These are phyloP conservation scores for Cardiocondyla obscurior DNA, from an alignment of 1,140 invertebrate genomes.

Conservation along the genomic window DNA sequence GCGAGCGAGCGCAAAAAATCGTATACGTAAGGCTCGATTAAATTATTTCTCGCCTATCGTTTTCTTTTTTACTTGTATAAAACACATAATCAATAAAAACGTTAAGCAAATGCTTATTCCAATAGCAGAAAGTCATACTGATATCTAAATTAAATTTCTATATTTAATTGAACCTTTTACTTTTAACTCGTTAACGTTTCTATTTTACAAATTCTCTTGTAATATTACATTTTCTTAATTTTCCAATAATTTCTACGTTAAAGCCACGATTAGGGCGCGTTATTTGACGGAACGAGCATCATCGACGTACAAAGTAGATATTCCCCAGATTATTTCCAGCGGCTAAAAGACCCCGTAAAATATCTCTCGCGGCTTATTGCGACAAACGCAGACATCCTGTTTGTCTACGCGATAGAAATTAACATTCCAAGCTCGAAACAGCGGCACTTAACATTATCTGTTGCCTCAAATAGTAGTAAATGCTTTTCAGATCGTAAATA, in stretches of 20 bases:
- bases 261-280: neutral
- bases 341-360: neutral
- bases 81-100: neutral
- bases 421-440: constrained; percentile 28
- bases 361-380: neutral
- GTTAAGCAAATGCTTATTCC: neutral
- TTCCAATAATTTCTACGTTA: neutral
- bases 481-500: constrained; percentile 20
- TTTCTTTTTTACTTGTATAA: neutral
- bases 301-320: neutral
- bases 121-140: neutral
- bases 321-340: neutral
- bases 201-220: neutral
- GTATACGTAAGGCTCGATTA: neutral
- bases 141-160: neutral
- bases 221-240: neutral
- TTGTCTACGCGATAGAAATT: constrained; percentile 4
- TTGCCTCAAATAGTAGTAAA: constrained; percentile 24
- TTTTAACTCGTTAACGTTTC: neutral
- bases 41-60: neutral
- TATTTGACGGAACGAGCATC: neutral
- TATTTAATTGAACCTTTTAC: neutral
- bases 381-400: constrained; percentile 13
- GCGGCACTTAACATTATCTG: neutral
- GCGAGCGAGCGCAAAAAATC: no score